Percentiles rank a stretch among this genome's conserved stretches.
Conservation (phyloP, 2,113 vertebrate genomes). For the Myrmecophaga tridactyla region DNA sequence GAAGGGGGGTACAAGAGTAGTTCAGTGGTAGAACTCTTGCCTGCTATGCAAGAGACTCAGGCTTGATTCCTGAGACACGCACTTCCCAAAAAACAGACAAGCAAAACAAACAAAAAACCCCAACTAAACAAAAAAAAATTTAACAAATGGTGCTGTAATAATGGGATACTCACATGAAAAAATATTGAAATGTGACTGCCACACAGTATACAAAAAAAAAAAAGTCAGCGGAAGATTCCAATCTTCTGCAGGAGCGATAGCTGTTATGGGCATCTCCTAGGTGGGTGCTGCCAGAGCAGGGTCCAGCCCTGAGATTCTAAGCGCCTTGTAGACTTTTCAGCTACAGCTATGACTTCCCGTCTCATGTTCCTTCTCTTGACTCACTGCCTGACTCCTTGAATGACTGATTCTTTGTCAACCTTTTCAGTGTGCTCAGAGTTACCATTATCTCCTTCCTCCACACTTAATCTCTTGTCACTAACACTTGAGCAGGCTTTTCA, state of each 20-base stretch:
- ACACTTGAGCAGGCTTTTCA: not conserved
- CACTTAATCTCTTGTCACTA: not conserved
- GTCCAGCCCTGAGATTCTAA: not conserved
- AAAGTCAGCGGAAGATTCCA: not conserved
- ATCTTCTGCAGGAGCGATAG: not conserved
- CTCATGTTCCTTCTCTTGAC: not conserved
- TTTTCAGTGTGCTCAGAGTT: not conserved
- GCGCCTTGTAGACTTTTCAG: not conserved
- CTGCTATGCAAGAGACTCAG: too few relatives aligned
- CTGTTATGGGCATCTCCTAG: too few relatives aligned
- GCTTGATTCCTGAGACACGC: too few relatives aligned
- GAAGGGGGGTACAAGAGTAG: too few relatives aligned
- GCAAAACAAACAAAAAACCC: too few relatives aligned
- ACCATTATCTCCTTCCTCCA: not conserved
- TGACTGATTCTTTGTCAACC: not conserved
- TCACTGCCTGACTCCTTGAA: not conserved
- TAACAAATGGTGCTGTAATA: too few relatives aligned
- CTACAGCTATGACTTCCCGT: not conserved
- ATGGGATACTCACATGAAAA: too few relatives aligned
- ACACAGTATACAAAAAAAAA: too few relatives aligned
- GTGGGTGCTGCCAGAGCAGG: not conserved
- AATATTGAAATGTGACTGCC: too few relatives aligned
- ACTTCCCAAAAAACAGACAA: too few relatives aligned
- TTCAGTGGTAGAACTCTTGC: too few relatives aligned
- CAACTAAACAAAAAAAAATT: too few relatives aligned